Base-by-base conservation (phyloP, 2,888 invertebrate species). In the Platycnemis pennipes region DNA sequence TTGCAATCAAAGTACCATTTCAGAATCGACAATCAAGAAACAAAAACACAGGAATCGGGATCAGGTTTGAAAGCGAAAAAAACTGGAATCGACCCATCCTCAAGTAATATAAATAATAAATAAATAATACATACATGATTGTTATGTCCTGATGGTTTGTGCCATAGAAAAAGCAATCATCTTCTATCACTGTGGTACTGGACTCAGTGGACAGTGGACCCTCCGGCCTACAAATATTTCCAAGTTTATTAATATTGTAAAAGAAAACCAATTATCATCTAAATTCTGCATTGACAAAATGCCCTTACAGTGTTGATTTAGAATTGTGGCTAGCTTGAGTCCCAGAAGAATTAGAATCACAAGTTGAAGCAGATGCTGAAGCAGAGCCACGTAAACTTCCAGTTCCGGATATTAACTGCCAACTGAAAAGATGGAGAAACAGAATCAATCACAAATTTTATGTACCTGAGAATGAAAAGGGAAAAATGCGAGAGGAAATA, bases 321-420 rank as follows among this genome's bases (percentile, higher is more conserved):
- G 91, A 95, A 37, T 95, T 95, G 94, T 95, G 95, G n/a, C 95
- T 94, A 49, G 94, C 95, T 94, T 95, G 95, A 63, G 96, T 96
- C 95, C 95, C 95, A 88, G 96, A 95, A 13, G 96, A 95, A 44
- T 95, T 95, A 37, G 95, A 95, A 37, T 91, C 91, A 91, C 91
- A 91, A n/a, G 91, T 91, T 7, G 91, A 91, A 19, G 91, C 63
- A 4, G 91, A 91, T 26, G 91, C 91, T 45, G 97, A 97, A 19
- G 97, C 97, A 13, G 97, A 97, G 88, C 97, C 97, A 44, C 97
- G 96, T 88, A 97, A 96, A 96, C 98, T 98, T 37, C 98, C 98
- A 19, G 98, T 97, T 16, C 97, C 97, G 19, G 97, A 97, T 94
- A 98, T 97, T 96, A 98, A 97, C 96, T 98, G 98, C 98, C 98